Evolutionary conservation across 2,113 vertebrate species (phyloP).

Genomic region (Struthidea cinerea): DNA sequence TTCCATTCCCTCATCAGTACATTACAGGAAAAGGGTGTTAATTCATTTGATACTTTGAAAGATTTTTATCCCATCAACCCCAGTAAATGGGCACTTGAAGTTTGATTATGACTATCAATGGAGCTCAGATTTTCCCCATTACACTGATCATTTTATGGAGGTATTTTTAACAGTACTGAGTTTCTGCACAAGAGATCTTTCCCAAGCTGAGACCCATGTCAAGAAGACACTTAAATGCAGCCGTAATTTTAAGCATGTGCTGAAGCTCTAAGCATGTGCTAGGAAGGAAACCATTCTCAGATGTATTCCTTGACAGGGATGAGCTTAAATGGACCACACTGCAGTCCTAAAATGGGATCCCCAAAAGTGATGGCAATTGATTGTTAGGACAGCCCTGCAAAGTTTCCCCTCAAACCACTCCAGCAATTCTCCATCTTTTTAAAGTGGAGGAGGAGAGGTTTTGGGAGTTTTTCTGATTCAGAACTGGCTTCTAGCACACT

Average conservation of each 20-base stretch:
- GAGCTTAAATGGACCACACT: not conserved
- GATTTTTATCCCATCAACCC: not conserved
- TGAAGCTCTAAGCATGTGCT: conserved; percentile 43
- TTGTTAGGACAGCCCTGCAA: not conserved
- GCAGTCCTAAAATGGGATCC: not conserved
- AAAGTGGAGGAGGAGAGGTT: not conserved
- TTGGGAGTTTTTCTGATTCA: not conserved
- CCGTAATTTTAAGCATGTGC: conserved; percentile 20
- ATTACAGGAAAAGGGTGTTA: not conserved
- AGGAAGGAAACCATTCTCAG: conserved; percentile 14
- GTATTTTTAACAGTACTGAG: not conserved
- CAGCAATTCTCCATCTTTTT: not conserved
- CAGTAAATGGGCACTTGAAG: not conserved
- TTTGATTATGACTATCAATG: not conserved
- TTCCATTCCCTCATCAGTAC: not conserved
- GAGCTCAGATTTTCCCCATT: not conserved
- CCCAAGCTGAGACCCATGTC: not conserved
- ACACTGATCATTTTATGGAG: not conserved
- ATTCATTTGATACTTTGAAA: not conserved
- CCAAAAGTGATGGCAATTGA: not conserved
- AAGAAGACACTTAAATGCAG: conserved; percentile 23
- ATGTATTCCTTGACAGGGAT: conserved; percentile 23
- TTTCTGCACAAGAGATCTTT: conserved; percentile 2
- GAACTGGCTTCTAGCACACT: not conserved
- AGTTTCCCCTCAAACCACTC: not conserved